Evolutionary conservation across 1,140 invertebrate genomes (phyloP), one percentile per base, ranked within the genome.

Genomic region (Elymnias hypermnestra): DNA sequence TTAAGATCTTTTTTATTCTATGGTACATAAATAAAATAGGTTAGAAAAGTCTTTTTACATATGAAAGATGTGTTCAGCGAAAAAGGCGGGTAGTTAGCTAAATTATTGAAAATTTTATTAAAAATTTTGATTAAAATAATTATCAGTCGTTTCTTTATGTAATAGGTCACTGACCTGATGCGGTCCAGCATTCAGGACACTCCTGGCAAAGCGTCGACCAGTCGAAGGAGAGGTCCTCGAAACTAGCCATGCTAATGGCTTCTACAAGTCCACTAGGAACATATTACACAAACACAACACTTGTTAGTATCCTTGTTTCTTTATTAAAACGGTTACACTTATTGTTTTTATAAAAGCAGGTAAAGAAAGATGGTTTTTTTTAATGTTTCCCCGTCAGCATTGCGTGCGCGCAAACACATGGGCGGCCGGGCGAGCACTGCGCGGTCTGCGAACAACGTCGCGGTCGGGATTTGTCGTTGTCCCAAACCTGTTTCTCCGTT

Each of bases 141-240:
- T n/a, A n/a, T n/a, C n/a, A n/a, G n/a, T n/a, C n/a, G n/a, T n/a
- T n/a, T n/a, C n/a, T n/a, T n/a, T n/a, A n/a, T n/a, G n/a, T n/a
- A n/a, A 23, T 28, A 59, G 64, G 52, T 64, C 56, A 72, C 75
- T 79, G 57, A 88, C 87, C 87, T 87, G 85, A 81, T n/a, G 68
- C 51, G 8, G 87, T 87, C 87, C 87, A 89, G 72, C 88, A 89
- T 49, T 88, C 87, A 10, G 87, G 76, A 53, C 87, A 88, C 31
- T 88, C 87, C 68, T 89, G 87, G 58, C 87, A 89, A 18, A 89
- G 77, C 58, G 87, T 76, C 54, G 81, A 83, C 87, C 87, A 89
- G 66, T 89, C 87, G 69, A 87, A 87, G 52, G 87, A 71, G 47
- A 89, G 74, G 60, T 89, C 87, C 53, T 86, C 69, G 60, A 88